Evolutionary conservation across 30 jellyfish, hydroid and myxozoan species (phyloP).

Genomic region (Aurelia sp.): DNA sequence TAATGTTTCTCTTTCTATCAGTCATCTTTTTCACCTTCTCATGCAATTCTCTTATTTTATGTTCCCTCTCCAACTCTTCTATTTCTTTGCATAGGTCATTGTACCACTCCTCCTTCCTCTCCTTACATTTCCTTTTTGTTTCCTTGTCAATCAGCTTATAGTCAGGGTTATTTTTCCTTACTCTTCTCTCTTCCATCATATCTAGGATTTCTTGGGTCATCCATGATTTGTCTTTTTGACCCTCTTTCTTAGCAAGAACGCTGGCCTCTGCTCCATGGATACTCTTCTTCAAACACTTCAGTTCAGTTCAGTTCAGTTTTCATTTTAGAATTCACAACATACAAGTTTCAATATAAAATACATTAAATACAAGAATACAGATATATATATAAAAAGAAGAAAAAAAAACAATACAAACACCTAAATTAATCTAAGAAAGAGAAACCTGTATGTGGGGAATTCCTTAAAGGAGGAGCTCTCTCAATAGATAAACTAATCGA

Average conservation of each 20-base stretch:
- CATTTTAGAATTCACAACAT: too few species aligned
- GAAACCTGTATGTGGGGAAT: too few species aligned
- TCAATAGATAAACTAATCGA: too few species aligned
- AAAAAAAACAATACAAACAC: too few species aligned
- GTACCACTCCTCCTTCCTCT: constrained; percentile 38
- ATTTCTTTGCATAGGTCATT: constrained; percentile 11
- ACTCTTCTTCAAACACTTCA: not conserved
- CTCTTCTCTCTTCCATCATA: constrained; percentile 19
- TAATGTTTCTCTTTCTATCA: constrained; percentile 2
- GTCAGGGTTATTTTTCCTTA: not conserved
- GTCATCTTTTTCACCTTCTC: constrained; percentile 18
- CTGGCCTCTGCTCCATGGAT: constrained; percentile 13
- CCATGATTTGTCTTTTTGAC: constrained; percentile 21
- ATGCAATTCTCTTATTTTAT: constrained; percentile 14
- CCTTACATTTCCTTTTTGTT: not conserved
- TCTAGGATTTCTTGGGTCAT: constrained; percentile 38
- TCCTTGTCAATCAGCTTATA: not conserved
- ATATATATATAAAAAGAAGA: too few species aligned
- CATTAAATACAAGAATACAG: too few species aligned
- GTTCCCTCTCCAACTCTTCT: constrained; percentile 11
- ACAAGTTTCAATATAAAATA: too few species aligned
- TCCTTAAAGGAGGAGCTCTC: too few species aligned
- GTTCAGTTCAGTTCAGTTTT: too few species aligned
- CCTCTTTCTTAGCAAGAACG: constrained; percentile 14
- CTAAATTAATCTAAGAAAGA: too few species aligned